These are phyloP conservation scores for Gambusia affinis DNA, from an alignment of 2,113 vertebrate species.

Conservation along the genomic window DNA sequence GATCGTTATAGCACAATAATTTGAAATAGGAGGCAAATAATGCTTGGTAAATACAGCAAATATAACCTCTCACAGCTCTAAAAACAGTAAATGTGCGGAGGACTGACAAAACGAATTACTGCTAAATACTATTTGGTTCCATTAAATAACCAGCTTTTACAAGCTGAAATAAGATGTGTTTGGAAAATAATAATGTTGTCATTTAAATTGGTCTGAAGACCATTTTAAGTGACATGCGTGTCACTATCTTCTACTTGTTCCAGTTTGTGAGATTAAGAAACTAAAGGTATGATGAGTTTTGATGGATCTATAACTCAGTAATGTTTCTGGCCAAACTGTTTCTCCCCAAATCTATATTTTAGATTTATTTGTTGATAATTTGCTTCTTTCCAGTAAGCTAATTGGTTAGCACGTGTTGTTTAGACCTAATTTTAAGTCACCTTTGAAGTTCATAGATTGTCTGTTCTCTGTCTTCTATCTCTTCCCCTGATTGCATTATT, in stretches of 20 bases:
- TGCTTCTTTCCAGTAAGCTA: neutral
- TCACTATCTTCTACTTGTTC: too few relatives aligned
- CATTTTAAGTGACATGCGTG: too few relatives aligned
- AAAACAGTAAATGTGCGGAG: neutral
- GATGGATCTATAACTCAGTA: too few relatives aligned
- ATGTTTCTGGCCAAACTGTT: too few relatives aligned
- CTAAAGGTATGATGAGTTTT: too few relatives aligned
- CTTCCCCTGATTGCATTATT: neutral
- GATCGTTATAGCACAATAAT: neutral
- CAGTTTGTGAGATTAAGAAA: too few relatives aligned
- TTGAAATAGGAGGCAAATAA: neutral
- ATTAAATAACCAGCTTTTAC: neutral
- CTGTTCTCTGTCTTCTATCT: neutral
- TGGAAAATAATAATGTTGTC: neutral
- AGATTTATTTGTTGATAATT: neutral
- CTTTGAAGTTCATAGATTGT: conserved; percentile 24
- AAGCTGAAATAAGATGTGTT: neutral
- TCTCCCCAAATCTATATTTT: neutral
- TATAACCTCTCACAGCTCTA: neutral
- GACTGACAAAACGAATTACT: neutral
- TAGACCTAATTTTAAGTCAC: neutral
- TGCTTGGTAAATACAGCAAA: neutral
- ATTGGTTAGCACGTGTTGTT: neutral
- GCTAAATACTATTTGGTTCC: neutral
- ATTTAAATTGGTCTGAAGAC: too few relatives aligned